A percentile compares a stretch with the other conserved stretches of the same genome.
Conservation (phyloP, 2,888 invertebrate genomes). For the Ditylenchus weischeri region DNA sequence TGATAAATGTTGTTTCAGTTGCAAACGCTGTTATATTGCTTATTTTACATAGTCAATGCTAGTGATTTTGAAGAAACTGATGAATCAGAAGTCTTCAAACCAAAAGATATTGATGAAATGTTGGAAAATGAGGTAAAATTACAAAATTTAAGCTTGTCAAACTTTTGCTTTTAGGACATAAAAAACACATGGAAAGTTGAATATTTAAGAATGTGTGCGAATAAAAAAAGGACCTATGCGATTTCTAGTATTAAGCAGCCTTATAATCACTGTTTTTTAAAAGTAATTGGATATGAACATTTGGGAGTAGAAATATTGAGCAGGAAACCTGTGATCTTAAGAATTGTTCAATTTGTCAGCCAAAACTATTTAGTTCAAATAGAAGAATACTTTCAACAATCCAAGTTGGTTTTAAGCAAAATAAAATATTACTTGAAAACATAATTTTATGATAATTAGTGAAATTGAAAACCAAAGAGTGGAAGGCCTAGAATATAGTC, state of each 20-base stretch:
- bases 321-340: slow-evolving; percentile 15
- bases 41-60: background rate
- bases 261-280: slow-evolving; percentile 19
- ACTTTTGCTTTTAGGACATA: slow-evolving; percentile 28
- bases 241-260: background rate
- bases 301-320: slow-evolving; percentile 24
- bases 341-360: slow-evolving; percentile 23
- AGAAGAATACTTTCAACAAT: slow-evolving; percentile 19
- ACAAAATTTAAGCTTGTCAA: background rate
- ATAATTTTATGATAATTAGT: slow-evolving; percentile 11
- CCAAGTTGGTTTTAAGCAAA: slow-evolving; percentile 14
- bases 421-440: background rate
- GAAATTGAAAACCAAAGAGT: slow-evolving; percentile 31
- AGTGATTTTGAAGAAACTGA: background rate
- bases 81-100: background rate
- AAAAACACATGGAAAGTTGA: slow-evolving; percentile 31
- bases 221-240: slow-evolving; percentile 1
- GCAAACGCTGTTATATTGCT: too few species aligned
- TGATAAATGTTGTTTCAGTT: too few species aligned
- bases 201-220: slow-evolving; percentile 22
- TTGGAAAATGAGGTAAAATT: slow-evolving; percentile 10
- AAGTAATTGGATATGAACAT: slow-evolving; percentile 18
- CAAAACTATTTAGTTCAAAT: slow-evolving; percentile 11
- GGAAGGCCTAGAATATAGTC: slow-evolving; percentile 25
- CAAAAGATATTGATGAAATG: slow-evolving; percentile 17